Percentiles rank a stretch among this genome's conserved stretches.
phyloP scores from a whole-genome alignment of 1,140 invertebrate species.

The Sitobion miscanthi region DNA sequence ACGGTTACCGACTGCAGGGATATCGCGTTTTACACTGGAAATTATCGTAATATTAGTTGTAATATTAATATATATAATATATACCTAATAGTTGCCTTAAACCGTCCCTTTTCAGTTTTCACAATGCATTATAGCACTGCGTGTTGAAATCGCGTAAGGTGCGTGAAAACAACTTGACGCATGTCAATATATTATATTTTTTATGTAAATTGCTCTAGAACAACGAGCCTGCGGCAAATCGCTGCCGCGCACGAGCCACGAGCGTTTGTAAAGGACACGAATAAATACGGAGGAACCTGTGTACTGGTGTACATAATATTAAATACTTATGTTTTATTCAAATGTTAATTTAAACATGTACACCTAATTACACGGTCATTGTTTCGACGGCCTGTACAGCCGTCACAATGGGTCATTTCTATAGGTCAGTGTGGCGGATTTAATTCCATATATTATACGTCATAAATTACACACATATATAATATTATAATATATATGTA shows the following conservation, averaged over 20 bases:
- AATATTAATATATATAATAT: no score
- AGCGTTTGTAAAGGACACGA: not conserved
- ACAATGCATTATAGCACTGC: not conserved
- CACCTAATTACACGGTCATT: slow-evolving; percentile 40
- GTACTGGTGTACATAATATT: not conserved
- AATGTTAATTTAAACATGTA: slow-evolving; percentile 35
- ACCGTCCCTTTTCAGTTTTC: not conserved
- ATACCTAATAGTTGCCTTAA: no score
- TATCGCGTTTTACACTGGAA: not conserved
- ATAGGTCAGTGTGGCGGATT: slow-evolving; percentile 36
- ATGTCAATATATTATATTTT: not conserved
- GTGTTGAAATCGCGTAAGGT: not conserved
- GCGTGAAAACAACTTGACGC: no score
- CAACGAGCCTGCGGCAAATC: not conserved
- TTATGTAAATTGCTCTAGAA: not conserved
- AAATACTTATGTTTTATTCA: slow-evolving; percentile 12
- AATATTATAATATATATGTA: not conserved
- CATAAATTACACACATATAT: not conserved
- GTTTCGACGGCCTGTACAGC: not conserved
- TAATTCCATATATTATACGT: not conserved
- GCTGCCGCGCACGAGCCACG: not conserved
- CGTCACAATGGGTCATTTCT: slow-evolving; percentile 15
- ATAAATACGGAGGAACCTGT: not conserved
- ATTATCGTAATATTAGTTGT: not conserved
- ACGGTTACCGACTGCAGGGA: not conserved